Conservation (phyloP, 1,140 invertebrate genomes). For the Pantala flavescens region DNA sequence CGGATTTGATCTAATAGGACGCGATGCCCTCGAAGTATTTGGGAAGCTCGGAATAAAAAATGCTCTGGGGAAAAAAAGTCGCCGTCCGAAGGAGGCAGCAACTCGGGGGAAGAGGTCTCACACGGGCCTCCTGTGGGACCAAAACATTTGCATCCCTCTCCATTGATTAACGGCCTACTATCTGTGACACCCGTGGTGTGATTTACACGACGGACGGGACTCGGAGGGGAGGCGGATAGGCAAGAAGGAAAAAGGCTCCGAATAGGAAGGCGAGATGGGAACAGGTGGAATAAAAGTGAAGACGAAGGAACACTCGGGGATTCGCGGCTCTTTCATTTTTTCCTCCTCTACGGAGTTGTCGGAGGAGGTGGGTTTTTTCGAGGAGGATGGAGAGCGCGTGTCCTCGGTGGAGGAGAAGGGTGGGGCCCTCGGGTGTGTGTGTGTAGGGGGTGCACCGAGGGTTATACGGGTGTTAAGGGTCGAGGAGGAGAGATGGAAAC, state of each 20-base stretch:
- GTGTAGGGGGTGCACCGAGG: too few relatives aligned
- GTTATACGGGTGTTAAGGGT: too few relatives aligned
- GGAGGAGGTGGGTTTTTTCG: not conserved
- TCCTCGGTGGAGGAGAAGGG: not conserved
- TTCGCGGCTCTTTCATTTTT: not conserved
- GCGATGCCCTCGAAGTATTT: too few relatives aligned
- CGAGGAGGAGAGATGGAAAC: not conserved
- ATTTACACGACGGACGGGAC: not conserved
- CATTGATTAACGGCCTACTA: conserved; percentile 5
- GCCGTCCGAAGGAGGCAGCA: not conserved
- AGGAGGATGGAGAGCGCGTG: not conserved
- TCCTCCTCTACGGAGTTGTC: not conserved
- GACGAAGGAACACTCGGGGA: not conserved
- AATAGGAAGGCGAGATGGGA: not conserved
- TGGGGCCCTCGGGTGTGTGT: not conserved
- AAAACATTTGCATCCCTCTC: conserved; percentile 1
- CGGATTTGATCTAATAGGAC: too few relatives aligned
- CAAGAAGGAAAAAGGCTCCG: not conserved
- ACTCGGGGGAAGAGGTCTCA: not conserved
- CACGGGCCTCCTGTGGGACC: conserved; percentile 4
- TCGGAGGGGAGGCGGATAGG: not conserved
- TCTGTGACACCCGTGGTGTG: not conserved
- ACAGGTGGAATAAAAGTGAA: not conserved
- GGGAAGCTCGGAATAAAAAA: too few relatives aligned
- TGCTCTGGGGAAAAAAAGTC: not conserved